Evolutionary conservation across 2,797 vertebrate species (phyloP), one percentile per base, ranked within the genome.

Genomic region (Mormyrus hasselquistii): DNA sequence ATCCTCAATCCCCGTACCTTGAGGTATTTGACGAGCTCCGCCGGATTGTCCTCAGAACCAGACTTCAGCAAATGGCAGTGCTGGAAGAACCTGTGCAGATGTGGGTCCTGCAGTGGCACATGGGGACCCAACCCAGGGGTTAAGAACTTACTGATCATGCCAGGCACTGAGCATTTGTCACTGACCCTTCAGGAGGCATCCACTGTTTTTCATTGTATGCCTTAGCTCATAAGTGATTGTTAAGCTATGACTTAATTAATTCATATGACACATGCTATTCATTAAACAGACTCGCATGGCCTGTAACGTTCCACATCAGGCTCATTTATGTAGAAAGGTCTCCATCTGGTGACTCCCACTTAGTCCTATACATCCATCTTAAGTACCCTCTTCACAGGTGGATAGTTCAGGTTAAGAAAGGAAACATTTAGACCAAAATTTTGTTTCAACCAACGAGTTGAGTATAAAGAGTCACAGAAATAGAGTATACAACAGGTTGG

Each of bases 31-130:
- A 99, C 93, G 1, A 99, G 97, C 52, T 99, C 98, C 86, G 97
- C 96, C 14, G 95, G 95, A 93, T 94, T 96, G 65, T 95, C 97
- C 91, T 97, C 97, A 0, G 97, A 95, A n/a, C 96, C 95, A 0
- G 94, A 94, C 91, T 94, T 96, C 93, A 97, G 96, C 93, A 96
- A 93, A 92, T 99, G 97, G 94, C 97, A 99, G 93, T 98, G 96
- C 90, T 97, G 97, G 95, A 98, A 99, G 95, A 99, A 99, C 89
- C 98, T 99, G 92, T 99, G 96, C 59, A 99, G 96, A 88, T 99
- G 97, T 90, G 98, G 95, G 93, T 99, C 98, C 98, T 99, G 92
- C 12, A 88, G 89, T 41, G 34, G 87, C 50, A 90, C 90, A 88
- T 12, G 0, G 19, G 44, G 52, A 53, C 90, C 92, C 88, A 62